Evolutionary conservation across 2,113 vertebrate species (phyloP).

Genomic region (Apteryx mantelli): DNA sequence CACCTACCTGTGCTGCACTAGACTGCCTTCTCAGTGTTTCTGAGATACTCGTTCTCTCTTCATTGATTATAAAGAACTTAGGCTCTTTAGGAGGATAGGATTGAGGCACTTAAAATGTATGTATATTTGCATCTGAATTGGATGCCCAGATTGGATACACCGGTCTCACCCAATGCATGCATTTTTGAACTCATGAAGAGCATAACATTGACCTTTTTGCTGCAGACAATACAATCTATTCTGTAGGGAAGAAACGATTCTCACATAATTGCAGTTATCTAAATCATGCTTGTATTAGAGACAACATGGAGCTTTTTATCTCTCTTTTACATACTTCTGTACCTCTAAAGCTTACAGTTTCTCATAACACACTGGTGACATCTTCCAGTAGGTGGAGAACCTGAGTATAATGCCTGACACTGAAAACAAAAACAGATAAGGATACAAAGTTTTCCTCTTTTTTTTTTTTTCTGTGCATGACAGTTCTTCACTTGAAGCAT

Average conservation of each 20-base stretch:
- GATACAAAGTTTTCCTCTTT: neutral
- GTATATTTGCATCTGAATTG: neutral
- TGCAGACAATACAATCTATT: neutral
- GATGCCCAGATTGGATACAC: no score
- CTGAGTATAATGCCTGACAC: neutral
- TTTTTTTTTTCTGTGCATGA: neutral
- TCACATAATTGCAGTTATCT: neutral
- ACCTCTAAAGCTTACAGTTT: neutral
- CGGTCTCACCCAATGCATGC: no score
- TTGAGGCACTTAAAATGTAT: no score
- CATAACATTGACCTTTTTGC: neutral
- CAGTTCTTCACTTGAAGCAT: neutral
- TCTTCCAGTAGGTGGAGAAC: neutral
- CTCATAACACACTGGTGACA: neutral
- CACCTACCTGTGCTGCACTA: no score
- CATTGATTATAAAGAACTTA: no score
- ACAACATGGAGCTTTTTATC: neutral
- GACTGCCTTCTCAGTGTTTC: no score
- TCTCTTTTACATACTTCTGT: neutral
- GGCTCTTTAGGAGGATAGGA: no score
- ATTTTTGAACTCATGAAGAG: neutral
- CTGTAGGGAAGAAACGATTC: neutral
- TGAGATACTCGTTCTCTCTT: no score
- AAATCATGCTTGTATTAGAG: neutral
- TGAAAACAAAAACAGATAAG: conserved; percentile 29